Conservation (phyloP, 2,113 vertebrate species). For the Corapipo altera region DNA sequence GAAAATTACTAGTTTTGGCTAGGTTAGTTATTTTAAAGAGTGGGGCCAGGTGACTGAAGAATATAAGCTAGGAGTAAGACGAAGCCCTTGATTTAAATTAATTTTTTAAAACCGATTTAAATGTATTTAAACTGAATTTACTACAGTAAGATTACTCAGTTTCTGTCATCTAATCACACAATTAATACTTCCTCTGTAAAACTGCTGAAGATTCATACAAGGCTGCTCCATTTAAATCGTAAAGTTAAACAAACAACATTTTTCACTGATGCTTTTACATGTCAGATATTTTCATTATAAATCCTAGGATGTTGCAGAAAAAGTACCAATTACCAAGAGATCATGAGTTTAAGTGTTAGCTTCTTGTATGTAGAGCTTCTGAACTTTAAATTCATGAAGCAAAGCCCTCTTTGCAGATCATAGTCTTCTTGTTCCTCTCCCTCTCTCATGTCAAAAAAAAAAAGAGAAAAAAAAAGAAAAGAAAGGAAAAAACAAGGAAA, state of each 20-base stretch:
- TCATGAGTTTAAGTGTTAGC: not conserved
- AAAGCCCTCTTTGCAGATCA: not conserved
- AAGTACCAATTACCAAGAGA: not conserved
- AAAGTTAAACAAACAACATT: not conserved
- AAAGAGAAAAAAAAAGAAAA: not conserved
- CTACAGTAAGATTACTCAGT: not conserved
- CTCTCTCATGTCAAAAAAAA: not conserved
- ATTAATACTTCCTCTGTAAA: not conserved
- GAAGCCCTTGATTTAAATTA: not conserved
- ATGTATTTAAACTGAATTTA: not conserved
- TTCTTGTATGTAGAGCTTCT: not conserved
- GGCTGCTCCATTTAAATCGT: not conserved
- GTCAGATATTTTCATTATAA: not conserved
- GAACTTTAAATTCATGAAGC: not conserved
- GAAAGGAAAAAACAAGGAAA: not conserved
- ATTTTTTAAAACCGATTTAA: rapidly evolving
- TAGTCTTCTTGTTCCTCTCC: not conserved
- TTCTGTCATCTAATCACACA: not conserved
- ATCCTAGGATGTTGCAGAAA: not conserved
- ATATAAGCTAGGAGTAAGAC: rapidly evolving
- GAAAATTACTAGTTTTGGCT: not conserved
- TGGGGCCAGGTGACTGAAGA: not conserved
- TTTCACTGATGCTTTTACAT: not conserved
- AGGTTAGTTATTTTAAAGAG: not conserved
- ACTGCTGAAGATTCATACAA: not conserved